A percentile compares a stretch with the other conserved stretches of the same genome.
Conservation (phyloP, 2,797 vertebrate species). For the Nannoperca obscura region DNA sequence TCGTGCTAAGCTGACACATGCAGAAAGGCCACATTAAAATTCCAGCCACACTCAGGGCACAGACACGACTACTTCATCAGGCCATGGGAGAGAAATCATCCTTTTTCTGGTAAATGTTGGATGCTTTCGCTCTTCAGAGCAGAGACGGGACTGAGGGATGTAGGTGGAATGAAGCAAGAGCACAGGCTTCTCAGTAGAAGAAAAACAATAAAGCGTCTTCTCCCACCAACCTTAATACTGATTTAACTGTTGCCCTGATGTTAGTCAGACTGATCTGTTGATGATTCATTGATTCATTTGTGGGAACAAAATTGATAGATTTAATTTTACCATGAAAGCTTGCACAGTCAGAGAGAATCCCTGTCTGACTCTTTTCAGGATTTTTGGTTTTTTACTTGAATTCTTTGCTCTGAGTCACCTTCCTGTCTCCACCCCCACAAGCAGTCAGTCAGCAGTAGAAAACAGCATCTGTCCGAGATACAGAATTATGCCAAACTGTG, state of each 20-base stretch:
- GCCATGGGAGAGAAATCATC: slow-evolving; percentile 42
- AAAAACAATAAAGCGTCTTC: slow-evolving; percentile 49
- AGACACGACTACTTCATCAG: slow-evolving; percentile 61
- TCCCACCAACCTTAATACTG: slow-evolving; percentile 36
- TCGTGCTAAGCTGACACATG: slow-evolving; percentile 28
- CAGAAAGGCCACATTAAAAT: slow-evolving; percentile 59
- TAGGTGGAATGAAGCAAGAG: slow-evolving; percentile 29
- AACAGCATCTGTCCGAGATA: slow-evolving; percentile 49
- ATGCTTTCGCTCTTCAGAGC: slow-evolving; percentile 22
- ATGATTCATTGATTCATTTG: slow-evolving; percentile 61
- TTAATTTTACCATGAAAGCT: slow-evolving; percentile 24
- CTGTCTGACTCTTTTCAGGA: slow-evolving; percentile 4
- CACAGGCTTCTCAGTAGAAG: slow-evolving; percentile 42
- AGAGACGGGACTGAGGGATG: slow-evolving; percentile 2
- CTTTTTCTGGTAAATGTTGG: slow-evolving; percentile 56
- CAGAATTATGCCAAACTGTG: slow-evolving; percentile 58
- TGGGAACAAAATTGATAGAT: slow-evolving; percentile 30
- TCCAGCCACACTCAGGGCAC: slow-evolving; percentile 51
- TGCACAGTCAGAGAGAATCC: not conserved
- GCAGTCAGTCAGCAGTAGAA: slow-evolving; percentile 33
- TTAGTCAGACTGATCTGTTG: slow-evolving; percentile 16
- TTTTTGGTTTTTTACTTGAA: not conserved
- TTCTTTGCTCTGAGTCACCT: slow-evolving; percentile 51
- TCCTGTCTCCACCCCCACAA: slow-evolving; percentile 44
- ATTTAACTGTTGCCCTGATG: slow-evolving; percentile 42